Base-by-base conservation (phyloP, 1,140 invertebrate species). In the Heliconius hermathena region DNA sequence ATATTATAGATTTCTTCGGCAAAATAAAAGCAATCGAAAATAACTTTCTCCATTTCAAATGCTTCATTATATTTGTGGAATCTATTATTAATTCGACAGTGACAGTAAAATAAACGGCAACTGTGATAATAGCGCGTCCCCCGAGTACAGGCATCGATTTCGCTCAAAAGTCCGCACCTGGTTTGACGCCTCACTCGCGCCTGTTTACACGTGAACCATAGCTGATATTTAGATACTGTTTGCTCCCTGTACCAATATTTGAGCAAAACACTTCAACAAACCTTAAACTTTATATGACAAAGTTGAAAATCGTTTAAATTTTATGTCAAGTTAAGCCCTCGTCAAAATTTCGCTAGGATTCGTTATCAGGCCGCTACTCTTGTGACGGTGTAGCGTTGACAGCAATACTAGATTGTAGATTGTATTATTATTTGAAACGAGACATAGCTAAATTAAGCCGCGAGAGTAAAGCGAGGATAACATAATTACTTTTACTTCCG, bases 401-500 rank as follows among this genome's bases (percentile, higher is more conserved):
- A 93, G 90, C 89, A 86, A 91, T 91, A 89, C 85, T 87, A 89
- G 83, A 85, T 84, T 85, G 87, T 87, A 89, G 82, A 85, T 84
- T 86, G 86, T 87, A 87, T 90, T 91, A 90, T 90, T 91, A 91
- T 94, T 93, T 87, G 85, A 86, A 90, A 87, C 84, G 83, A 80
- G 83, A 87, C 41, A 46, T 83, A 78, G 84, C 83, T 84, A 94
- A 94, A 94, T 93, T 93, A 93, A 88, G 88, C 92, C 90, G 87
- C 90, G 88, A 91, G 86, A 85, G 82, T 83, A 87, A 85, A 89
- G 84, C 88, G 91, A 84, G 90, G 91, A 93, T 94, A 94, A 93
- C 90, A 93, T 94, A 94, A 94, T 94, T 94, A 94, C 91, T 92
- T 92, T 90, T 88, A 93, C 91, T 94, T 94, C 93, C 93, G 91